phyloP scores from a whole-genome alignment of 1,140 invertebrate genomes.

The Cydia splendana region DNA sequence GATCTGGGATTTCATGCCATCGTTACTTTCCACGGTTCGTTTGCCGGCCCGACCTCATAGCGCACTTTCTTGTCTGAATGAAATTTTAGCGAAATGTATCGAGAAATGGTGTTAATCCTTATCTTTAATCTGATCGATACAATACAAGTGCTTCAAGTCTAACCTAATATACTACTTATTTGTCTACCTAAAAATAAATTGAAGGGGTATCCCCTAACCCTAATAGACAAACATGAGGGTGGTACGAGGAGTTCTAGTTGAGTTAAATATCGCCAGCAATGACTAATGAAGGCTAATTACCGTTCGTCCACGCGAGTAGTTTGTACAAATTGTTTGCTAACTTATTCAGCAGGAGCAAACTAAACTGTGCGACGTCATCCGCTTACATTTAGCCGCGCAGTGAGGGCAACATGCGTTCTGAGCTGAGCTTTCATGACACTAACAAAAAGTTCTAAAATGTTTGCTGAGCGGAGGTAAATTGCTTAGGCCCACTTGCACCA shows the following conservation, averaged over 20 bases:
- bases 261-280: constrained; percentile 8
- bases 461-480: no score
- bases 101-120: constrained; percentile 39
- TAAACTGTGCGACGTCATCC: background rate
- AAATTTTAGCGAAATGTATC: constrained; percentile 51
- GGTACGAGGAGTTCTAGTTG: background rate
- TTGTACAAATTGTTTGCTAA: constrained; percentile 13
- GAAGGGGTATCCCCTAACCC: background rate
- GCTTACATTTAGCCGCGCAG: background rate
- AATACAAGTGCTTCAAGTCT: constrained; percentile 25
- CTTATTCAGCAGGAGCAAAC: background rate
- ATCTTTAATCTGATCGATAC: constrained; percentile 41
- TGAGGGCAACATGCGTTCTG: background rate
- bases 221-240: background rate
- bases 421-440: background rate
- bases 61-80: constrained; percentile 47
- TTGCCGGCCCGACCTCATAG: constrained; percentile 37
- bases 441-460: background rate
- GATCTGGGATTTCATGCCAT: constrained; percentile 61
- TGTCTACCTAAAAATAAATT: background rate
- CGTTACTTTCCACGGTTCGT: constrained; percentile 60
- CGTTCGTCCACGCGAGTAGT: background rate
- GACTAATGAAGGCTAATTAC: constrained; percentile 19
- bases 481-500: no score
- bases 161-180: background rate